Percentiles rank a stretch among this genome's conserved stretches.
phyloP scores from a whole-genome alignment of 2,888 invertebrate genomes.

The Amphipoea oculea region DNA sequence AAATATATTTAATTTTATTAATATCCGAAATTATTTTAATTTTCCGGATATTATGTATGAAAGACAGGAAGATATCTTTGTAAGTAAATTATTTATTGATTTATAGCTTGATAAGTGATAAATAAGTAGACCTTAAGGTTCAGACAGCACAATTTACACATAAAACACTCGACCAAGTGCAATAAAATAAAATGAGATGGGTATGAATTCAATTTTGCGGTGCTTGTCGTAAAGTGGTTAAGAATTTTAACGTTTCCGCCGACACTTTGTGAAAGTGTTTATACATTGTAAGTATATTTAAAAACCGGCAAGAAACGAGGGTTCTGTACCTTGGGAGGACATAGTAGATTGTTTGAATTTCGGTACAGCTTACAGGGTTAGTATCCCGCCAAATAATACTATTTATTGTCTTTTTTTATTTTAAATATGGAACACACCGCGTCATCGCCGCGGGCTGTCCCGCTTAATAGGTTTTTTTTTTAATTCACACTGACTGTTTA shows the following conservation, averaged over 20 bases:
- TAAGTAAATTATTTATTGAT: conserved; percentile 53
- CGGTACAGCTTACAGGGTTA: too few relatives aligned
- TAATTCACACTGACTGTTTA: too few relatives aligned
- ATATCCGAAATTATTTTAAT: not conserved
- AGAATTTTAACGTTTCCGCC: conserved; percentile 43
- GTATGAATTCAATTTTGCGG: conserved; percentile 23
- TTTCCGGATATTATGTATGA: conserved; percentile 15
- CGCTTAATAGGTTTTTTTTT: too few relatives aligned
- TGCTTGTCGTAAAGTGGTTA: conserved; percentile 23
- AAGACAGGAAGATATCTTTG: conserved; percentile 45
- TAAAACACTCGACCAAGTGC: conserved; percentile 41
- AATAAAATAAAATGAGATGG: conserved; percentile 64
- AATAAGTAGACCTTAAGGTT: conserved; percentile 47
- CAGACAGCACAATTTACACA: conserved; percentile 43
- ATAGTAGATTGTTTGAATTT: too few relatives aligned
- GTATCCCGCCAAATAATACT: too few relatives aligned
- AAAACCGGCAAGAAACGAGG: not conserved
- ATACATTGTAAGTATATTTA: not conserved
- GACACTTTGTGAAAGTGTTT: conserved; percentile 10
- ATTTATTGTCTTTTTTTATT: too few relatives aligned
- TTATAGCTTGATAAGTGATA: conserved; percentile 58
- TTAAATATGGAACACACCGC: too few relatives aligned
- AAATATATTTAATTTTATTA: not conserved
- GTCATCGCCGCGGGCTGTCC: too few relatives aligned
- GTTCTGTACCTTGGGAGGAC: not conserved